Conservation (phyloP, 1,140 invertebrate species). For the Zelostemma sp. region DNA sequence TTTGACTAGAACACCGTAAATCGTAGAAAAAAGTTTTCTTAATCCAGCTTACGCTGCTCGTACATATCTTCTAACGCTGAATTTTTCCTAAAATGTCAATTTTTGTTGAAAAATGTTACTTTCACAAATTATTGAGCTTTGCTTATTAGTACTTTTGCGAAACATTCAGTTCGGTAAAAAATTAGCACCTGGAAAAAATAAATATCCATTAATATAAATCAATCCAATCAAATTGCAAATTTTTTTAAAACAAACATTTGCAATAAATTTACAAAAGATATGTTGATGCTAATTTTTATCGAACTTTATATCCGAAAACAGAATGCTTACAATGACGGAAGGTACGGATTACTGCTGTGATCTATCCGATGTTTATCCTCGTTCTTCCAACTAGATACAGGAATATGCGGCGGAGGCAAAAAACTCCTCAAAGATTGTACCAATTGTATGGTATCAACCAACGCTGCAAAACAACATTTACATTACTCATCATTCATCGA, state of each 20-base stretch:
- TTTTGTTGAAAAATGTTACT: no score
- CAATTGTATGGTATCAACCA: constrained; percentile 87
- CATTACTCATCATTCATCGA: constrained; percentile 5
- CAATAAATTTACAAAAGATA: no score
- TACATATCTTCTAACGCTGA: constrained; percentile 58
- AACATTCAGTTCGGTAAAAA: no score
- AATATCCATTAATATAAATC: no score
- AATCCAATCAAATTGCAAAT: no score
- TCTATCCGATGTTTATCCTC: constrained; percentile 81
- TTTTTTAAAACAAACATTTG: no score
- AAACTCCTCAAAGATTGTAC: constrained; percentile 86
- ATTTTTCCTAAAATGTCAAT: constrained; percentile 49
- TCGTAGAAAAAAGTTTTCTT: constrained; percentile 46
- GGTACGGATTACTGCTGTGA: constrained; percentile 59
- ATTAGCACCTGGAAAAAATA: no score
- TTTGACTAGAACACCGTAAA: constrained; percentile 66
- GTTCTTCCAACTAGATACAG: constrained; percentile 89
- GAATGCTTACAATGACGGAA: constrained; percentile 61
- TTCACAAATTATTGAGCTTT: background rate
- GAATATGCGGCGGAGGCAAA: constrained; percentile 86
- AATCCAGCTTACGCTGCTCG: constrained; percentile 61
- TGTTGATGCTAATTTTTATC: no score
- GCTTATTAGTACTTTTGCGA: no score
- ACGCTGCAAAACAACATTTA: constrained; percentile 69
- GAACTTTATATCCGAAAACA: background rate